Evolutionary conservation across 1,140 invertebrate genomes (phyloP).

Genomic region (Kradibia gibbosae): DNA sequence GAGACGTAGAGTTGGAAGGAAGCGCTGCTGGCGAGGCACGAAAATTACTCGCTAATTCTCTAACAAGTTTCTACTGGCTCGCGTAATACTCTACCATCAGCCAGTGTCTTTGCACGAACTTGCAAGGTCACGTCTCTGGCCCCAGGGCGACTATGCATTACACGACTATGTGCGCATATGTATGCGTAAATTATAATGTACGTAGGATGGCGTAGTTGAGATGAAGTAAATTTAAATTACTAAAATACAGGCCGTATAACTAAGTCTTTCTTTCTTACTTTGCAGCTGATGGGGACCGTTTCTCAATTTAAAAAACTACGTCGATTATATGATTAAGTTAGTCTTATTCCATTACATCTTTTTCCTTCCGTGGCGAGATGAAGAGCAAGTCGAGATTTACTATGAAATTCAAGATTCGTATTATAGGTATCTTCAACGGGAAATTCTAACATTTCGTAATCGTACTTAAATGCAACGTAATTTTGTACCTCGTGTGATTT

Average conservation of each 20-base stretch:
- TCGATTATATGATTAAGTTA: neutral
- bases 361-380: neutral
- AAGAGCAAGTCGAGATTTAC: too few species aligned
- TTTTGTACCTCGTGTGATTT: too few species aligned
- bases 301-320: neutral
- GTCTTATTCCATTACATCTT: neutral
- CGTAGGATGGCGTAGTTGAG: conserved; percentile 3
- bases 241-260: conserved; percentile 18
- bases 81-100: conserved; percentile 38
- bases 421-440: too few species aligned
- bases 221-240: conserved; percentile 48
- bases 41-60: conserved; percentile 57
- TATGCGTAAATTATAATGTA: conserved; percentile 38
- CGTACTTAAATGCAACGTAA: too few species aligned
- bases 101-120: conserved; percentile 42
- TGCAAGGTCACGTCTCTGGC: conserved; percentile 49
- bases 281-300: neutral
- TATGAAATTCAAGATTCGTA: too few species aligned
- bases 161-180: neutral
- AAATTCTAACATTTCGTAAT: too few species aligned
- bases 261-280: neutral
- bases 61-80: conserved; percentile 32
- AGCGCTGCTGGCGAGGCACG: conserved; percentile 41
- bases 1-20: conserved; percentile 10
- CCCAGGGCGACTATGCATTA: conserved; percentile 41